Evolutionary conservation across 2,888 invertebrate species (phyloP), one percentile per base, ranked within the genome.

Genomic region (Rotaria socialis): DNA sequence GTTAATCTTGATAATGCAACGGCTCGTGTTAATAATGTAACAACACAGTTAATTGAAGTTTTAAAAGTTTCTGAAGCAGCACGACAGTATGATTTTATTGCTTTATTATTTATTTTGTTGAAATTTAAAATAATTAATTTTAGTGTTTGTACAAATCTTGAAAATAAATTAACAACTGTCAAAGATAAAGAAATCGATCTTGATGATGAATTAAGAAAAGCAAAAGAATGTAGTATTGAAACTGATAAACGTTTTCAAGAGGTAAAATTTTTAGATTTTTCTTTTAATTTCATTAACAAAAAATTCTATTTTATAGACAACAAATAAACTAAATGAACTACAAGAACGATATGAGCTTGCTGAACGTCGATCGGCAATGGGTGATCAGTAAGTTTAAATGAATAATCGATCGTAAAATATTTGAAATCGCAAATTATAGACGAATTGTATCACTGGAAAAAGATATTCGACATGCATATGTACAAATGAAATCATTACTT

Each of bases 181-280:
- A 80, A 80, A 80, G 80, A 80, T n/a, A 80, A 80, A 47, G 80
- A 80, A 80, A 80, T 80, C 19, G 80, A 80, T 47, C n/a, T 80
- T 24, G 80, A 80, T n/a, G 80, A 80, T 80, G 80, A 80, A 47
- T 47, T 80, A 47, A 7, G 80, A 47, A 19, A 24, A 47, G 80
- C 80, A 22, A 80, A 80, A 47, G 80, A 80, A 80, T 47, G 80
- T 47, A 80, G 80, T 80, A 80, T 80, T n/a, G 80, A 80, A 80
- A 80, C 80, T 47, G 47, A 80, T n/a, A 80, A 80, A 80, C 80
- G 47, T n/a, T 80, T 80, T 80, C 80, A 80, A n/a, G 80, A 80
- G 16, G 80, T 80, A 80, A 43, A 16, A 52, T 52, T 52, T 16
- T 3, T 52, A 52, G 3, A 11, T 7, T 47, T 47, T 7, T 11